Base-by-base conservation (phyloP, 2,797 vertebrate species). In the Odontamblyopus lacepedii region DNA sequence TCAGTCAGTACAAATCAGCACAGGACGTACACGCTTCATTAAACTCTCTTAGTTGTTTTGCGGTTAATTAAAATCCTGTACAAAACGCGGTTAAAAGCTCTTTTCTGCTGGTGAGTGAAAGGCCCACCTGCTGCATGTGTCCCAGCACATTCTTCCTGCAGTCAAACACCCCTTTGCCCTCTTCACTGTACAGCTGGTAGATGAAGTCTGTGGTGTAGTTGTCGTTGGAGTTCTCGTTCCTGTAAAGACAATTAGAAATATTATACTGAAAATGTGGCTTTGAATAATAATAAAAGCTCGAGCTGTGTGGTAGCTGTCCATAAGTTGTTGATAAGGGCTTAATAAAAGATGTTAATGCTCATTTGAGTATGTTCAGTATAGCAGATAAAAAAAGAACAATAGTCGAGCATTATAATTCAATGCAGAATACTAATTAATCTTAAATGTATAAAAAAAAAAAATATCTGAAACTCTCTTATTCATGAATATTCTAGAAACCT, bases 141-240 rank as follows among this genome's bases (percentile, higher is more conserved):
- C 98, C 98, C 83, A 99, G 87, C 1, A 99, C 96, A 2, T 99
- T 99, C 93, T 99, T 99, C 87, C 98, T 94, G 88, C 96, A 97
- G 93, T 99, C 98, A 50, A 99, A 99, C 74, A 99, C 96, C 0
- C 98, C 98, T 71, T 82, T 95, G 48, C 98, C 98, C 86, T 99
- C 98, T 69, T 99, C 97, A 0, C 96, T 94, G 85, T 99, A 99
- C 53, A 99, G 94, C 93, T 99, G 97, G 87, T 97, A 99, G 86
- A 99, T 98, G 79, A 99, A 99, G 91, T 99, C 98, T 0, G 98
- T 99, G 9, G 98, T 98, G 85, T 98, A 99, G 90, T 99, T 99
- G 0, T 95, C 95, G 27, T 91, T 99, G 74, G 87, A 91, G 89
- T 95, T 97, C 91, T 99, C 98, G 32, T 99, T 99, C 87, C 98